phyloP scores from a whole-genome alignment of 2,888 invertebrate genomes.

The Miltochrista miniata region DNA sequence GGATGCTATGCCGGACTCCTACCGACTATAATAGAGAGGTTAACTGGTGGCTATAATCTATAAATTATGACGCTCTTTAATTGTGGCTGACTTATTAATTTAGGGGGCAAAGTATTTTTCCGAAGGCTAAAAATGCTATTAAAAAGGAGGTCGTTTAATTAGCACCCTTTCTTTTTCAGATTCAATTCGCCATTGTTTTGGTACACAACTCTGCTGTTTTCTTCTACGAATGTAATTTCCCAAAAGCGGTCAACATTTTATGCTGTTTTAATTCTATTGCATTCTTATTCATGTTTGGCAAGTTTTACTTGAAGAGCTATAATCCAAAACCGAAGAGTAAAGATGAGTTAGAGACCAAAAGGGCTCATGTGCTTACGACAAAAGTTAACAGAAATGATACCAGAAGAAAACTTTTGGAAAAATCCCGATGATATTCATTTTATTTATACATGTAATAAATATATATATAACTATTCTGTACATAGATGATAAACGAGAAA shows the following conservation, averaged over 20 bases:
- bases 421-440: slow-evolving; percentile 18
- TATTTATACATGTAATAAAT: too few species aligned
- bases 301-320: slow-evolving; percentile 29
- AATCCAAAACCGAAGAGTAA: slow-evolving; percentile 13
- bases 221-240: slow-evolving; percentile 29
- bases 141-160: too few species aligned
- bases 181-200: slow-evolving; percentile 29
- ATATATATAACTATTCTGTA: too few species aligned
- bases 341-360: slow-evolving; percentile 7
- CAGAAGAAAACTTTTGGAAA: slow-evolving; percentile 22
- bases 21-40: too few species aligned
- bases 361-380: slow-evolving; percentile 2
- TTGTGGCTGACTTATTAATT: too few species aligned
- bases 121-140: too few species aligned
- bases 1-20: too few species aligned
- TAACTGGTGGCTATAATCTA: too few species aligned
- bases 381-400: slow-evolving; percentile 14
- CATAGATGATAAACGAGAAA: too few species aligned
- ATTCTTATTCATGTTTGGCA: slow-evolving; percentile 37
- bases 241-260: slow-evolving; percentile 8
- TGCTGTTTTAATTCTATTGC: slow-evolving; percentile 7
- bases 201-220: slow-evolving; percentile 24
- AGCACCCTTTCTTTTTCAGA: slow-evolving; percentile 22
- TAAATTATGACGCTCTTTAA: too few species aligned
- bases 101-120: too few species aligned